Evolutionary conservation across 2,113 vertebrate genomes (phyloP), one percentile per base, ranked within the genome.

Genomic region (Aphyosemion australe): DNA sequence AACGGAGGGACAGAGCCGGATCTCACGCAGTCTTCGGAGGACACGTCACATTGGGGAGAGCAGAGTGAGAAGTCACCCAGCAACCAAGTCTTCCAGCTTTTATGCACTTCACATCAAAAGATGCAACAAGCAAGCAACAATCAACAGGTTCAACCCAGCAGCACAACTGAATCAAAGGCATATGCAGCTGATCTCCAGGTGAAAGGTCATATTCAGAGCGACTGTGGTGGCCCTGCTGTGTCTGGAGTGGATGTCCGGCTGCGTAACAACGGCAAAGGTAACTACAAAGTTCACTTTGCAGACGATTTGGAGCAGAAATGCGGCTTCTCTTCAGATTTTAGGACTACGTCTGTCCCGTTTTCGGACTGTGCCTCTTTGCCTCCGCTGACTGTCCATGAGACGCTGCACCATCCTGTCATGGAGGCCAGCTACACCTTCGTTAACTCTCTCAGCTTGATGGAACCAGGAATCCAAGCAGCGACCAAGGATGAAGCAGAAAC

Each of bases 361-460:
- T 61, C 79, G 74, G 84, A 79, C 56, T 90, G 79, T 31, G 87
- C 91, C 1, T 93, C 92, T 52, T 76, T 94, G 57, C 93, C 91
- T 41, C 93, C 92, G 0, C 60, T 93, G 50, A 94, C 82, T 5
- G 86, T 93, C 41, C 89, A 90, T 5, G 93, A 94, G 79, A 90
- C 76, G 72, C 85, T 94, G 61, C 81, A 79, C 48, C 71, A 94
- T 69, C 92, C 92, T 59, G 90, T 94, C 46, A 74, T 83, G 32
- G 93, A 94, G 73, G 82, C 87, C 56, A 92, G 89, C 62, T 93
- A 85, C 54, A 91, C 62, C 56, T 87, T 90, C 50, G 74, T 82
- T 53, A 88, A 89, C 12, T 87, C 82, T 61, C 86, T 89, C 15
- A 47, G 41, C 67, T 63, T 53, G 19, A 82, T 69, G 54, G 86